phyloP scores from a whole-genome alignment of 2,888 invertebrate genomes.

The Invenusta paracnida region DNA sequence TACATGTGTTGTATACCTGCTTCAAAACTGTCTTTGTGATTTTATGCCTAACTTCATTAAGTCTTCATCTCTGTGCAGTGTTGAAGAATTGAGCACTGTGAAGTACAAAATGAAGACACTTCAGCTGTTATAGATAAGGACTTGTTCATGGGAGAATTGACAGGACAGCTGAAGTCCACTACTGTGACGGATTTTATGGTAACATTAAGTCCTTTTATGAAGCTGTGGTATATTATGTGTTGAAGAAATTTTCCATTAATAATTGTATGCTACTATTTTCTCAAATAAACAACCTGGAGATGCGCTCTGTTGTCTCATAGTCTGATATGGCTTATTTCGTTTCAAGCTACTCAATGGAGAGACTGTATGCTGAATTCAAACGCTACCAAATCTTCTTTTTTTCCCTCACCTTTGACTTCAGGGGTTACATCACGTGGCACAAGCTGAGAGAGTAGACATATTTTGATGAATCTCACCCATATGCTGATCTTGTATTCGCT shows the following conservation, averaged over 20 bases:
- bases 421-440: not conserved
- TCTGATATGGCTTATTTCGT: too few species aligned
- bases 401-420: not conserved
- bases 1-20: not conserved
- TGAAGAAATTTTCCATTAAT: not conserved
- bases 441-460: not conserved
- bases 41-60: not conserved
- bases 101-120: not conserved
- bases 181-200: not conserved
- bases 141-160: not conserved
- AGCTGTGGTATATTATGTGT: too few species aligned
- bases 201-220: not conserved
- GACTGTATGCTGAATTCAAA: not conserved
- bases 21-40: not conserved
- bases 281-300: not conserved
- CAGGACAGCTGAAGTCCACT: not conserved
- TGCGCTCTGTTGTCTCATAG: too few species aligned
- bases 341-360: not conserved
- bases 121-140: not conserved
- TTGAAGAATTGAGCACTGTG: not conserved
- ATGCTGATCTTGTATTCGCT: not conserved
- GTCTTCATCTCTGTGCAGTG: not conserved
- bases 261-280: too few species aligned
- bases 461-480: not conserved
- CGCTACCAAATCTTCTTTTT: not conserved